Conservation (phyloP, 2,888 invertebrate species). For the Operophtera brumata region DNA sequence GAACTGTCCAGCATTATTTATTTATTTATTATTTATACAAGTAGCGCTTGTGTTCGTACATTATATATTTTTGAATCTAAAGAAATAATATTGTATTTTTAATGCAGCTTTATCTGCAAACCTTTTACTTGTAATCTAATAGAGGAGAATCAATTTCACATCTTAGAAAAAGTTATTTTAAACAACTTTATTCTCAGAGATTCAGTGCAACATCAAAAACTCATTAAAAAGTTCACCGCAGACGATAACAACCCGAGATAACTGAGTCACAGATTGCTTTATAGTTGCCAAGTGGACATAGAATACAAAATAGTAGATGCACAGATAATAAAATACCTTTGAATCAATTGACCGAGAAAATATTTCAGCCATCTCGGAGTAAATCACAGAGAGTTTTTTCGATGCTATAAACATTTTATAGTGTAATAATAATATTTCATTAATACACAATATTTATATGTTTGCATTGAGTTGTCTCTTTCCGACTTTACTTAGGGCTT, state of each 20-base stretch:
- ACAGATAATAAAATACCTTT: constrained; percentile 14
- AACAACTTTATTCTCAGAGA: constrained; percentile 7
- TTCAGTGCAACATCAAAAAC: constrained; percentile 49
- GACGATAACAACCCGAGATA: constrained; percentile 45
- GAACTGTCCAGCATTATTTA: too few species aligned
- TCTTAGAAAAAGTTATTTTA: constrained; percentile 2
- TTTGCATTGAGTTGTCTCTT: constrained; percentile 61
- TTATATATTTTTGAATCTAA: too few species aligned
- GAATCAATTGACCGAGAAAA: constrained; percentile 31
- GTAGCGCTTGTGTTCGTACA: too few species aligned
- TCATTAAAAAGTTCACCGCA: constrained; percentile 59
- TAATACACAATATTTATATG: constrained; percentile 68
- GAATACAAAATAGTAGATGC: neutral
- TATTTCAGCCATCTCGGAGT: constrained; percentile 31
- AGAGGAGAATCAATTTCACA: neutral
- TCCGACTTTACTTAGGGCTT: constrained; percentile 35
- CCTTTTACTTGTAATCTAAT: neutral
- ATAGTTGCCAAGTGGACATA: neutral
- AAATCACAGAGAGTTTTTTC: constrained; percentile 33
- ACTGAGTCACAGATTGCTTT: constrained; percentile 12
- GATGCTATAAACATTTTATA: constrained; percentile 52
- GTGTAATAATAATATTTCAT: constrained; percentile 63
- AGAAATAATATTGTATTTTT: neutral
- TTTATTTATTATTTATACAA: too few species aligned
- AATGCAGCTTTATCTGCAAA: constrained; percentile 1